phyloP scores from a whole-genome alignment of 2,888 invertebrate genomes.

The Liposcelis brunnea region DNA sequence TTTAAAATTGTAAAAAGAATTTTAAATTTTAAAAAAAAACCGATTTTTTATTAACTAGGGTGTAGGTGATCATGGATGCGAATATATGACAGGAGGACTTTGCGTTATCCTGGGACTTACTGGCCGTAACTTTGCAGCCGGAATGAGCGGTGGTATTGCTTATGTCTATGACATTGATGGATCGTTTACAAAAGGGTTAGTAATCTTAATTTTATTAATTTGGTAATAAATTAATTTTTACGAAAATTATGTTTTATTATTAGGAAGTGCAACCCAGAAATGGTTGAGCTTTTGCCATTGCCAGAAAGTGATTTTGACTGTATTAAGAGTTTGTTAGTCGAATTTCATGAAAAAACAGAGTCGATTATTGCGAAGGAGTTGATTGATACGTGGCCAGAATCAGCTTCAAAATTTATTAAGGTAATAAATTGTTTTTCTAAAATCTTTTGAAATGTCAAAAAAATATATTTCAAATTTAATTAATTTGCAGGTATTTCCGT shows the following conservation, averaged over 20 bases:
- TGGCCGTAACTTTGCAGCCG: constrained; percentile 96
- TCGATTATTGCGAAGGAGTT: constrained; percentile 68
- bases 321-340: constrained; percentile 58
- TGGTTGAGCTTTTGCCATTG: constrained; percentile 78
- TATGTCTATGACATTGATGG: constrained; percentile 85
- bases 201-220: not conserved
- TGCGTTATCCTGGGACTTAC: constrained; percentile 85
- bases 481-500: constrained; percentile 69
- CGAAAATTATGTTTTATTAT: constrained; percentile 11
- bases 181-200: constrained; percentile 44
- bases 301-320: constrained; percentile 61
- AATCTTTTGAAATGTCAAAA: not conserved
- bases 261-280: constrained; percentile 83
- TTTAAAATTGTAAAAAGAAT: constrained; percentile 1
- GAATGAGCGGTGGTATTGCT: constrained; percentile 91
- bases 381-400: constrained; percentile 59
- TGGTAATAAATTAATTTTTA: not conserved
- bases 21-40: not conserved
- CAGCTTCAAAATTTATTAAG: constrained; percentile 71
- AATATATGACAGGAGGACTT: constrained; percentile 96
- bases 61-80: constrained; percentile 98
- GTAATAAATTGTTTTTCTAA: constrained; percentile 25
- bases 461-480: no score
- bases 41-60: constrained; percentile 33
- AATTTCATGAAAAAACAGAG: constrained; percentile 77